Percentiles rank a stretch among this genome's conserved stretches.
phyloP scores from a whole-genome alignment of 2,888 invertebrate species.

The Halictus quadricinctus region DNA sequence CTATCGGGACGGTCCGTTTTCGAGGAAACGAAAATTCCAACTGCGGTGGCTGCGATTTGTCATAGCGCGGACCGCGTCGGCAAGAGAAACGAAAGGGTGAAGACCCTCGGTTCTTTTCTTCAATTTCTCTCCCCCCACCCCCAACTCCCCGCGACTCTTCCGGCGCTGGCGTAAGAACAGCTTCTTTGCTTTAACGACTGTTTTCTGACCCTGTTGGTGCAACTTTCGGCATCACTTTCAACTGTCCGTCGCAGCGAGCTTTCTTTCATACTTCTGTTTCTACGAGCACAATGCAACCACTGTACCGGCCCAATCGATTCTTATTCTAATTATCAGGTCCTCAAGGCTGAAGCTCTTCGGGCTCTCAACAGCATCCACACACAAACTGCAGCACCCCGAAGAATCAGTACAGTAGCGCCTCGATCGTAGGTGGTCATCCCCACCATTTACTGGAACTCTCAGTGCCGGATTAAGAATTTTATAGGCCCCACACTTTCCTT shows the following conservation, averaged over 20 bases:
- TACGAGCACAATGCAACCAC: constrained; percentile 20
- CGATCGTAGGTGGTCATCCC: no score
- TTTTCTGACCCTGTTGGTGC: constrained; percentile 65
- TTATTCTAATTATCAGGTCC: neutral
- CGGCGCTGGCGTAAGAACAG: constrained; percentile 59
- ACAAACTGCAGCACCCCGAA: no score
- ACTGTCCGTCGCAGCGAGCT: constrained; percentile 69
- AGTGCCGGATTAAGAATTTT: no score
- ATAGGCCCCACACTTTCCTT: no score
- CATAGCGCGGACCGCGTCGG: constrained; percentile 46
- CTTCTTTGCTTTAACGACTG: constrained; percentile 70
- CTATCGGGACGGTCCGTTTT: constrained; percentile 29
- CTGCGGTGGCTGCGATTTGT: constrained; percentile 58
- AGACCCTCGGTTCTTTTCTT: constrained; percentile 62
- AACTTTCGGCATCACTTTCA: constrained; percentile 74
- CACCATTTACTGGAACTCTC: no score
- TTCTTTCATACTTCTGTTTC: constrained; percentile 35
- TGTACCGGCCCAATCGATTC: constrained; percentile 22
- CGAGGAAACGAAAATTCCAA: constrained; percentile 36
- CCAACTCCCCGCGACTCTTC: constrained; percentile 12
- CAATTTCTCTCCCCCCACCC: constrained; percentile 16
- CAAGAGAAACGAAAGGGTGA: constrained; percentile 70
- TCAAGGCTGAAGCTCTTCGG: no score
- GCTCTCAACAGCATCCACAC: no score
- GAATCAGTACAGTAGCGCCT: no score